Percentiles rank a stretch among this genome's conserved stretches.
These are phyloP conservation scores for Anthopleura xanthogrammica DNA, from an alignment of 92 coral and sea anemone species.

Conservation along the genomic window DNA sequence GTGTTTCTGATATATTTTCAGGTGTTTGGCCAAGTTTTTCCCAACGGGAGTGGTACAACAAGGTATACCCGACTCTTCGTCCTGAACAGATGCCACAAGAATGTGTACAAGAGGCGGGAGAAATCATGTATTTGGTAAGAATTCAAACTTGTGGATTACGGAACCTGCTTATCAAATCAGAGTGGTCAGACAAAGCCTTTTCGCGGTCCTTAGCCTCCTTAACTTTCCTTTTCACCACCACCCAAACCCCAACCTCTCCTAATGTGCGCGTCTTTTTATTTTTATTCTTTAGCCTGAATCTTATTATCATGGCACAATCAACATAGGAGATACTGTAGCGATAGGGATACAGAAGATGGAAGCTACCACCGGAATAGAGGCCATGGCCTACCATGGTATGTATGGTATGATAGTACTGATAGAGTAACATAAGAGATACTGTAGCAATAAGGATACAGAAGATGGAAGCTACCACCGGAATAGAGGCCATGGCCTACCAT, in stretches of 20 bases:
- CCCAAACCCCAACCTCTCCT: no score
- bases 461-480: constrained; percentile 1
- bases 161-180: no score
- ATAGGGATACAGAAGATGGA: constrained; percentile 63
- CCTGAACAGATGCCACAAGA: constrained; percentile 48
- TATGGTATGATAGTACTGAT: background rate
- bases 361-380: constrained; percentile 41
- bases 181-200: no score
- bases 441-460: constrained; percentile 60
- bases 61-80: constrained; percentile 50
- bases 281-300: constrained; percentile 60
- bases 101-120: constrained; percentile 69
- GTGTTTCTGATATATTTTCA: background rate
- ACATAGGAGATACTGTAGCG: constrained; percentile 66
- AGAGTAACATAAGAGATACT: constrained; percentile 54
- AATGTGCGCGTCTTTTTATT: background rate
- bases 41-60: constrained; percentile 59
- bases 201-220: no score
- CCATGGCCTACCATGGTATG: constrained; percentile 47
- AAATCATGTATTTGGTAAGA: constrained; percentile 65
- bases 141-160: background rate
- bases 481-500: constrained; percentile 50
- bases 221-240: no score
- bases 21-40: constrained; percentile 74
- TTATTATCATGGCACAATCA: constrained; percentile 62